Conservation (phyloP, 2,113 vertebrate species). For the Carassius auratus region DNA sequence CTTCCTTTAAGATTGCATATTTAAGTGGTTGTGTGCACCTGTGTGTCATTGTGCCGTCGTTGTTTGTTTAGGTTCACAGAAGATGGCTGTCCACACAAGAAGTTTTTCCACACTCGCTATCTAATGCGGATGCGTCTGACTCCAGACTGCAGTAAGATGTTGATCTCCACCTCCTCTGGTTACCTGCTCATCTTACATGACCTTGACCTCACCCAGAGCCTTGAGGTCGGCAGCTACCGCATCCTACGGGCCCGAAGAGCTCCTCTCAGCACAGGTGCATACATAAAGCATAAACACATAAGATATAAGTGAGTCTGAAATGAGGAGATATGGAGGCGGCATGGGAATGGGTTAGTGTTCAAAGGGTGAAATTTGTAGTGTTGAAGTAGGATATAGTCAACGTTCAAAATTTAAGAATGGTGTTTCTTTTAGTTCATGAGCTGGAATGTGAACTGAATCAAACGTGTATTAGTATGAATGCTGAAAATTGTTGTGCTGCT, state of each 20-base stretch:
- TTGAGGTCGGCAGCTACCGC: slow-evolving; percentile 96
- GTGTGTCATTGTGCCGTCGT: background rate
- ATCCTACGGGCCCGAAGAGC: slow-evolving; percentile 91
- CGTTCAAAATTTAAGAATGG: background rate
- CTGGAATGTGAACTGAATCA: background rate
- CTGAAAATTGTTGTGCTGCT: background rate
- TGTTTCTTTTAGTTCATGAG: background rate
- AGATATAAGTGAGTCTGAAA: background rate
- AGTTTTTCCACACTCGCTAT: slow-evolving; percentile 98
- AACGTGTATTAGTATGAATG: background rate
- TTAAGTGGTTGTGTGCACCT: no score
- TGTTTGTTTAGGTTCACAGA: slow-evolving; percentile 86
- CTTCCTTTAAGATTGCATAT: no score
- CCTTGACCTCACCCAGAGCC: slow-evolving; percentile 95
- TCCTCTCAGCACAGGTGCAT: slow-evolving; percentile 85
- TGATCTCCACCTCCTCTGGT: slow-evolving; percentile 97
- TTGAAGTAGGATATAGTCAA: background rate
- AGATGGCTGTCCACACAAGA: slow-evolving; percentile 97
- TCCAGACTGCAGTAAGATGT: slow-evolving; percentile 98
- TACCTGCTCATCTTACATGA: slow-evolving; percentile 97
- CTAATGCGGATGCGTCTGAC: slow-evolving; percentile 98
- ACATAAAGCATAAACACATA: background rate
- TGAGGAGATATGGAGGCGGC: no score
- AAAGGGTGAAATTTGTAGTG: background rate
- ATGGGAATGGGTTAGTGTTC: background rate